Base-by-base conservation (phyloP, 2,888 invertebrate species). In the Drosophila trichaetosa region DNA sequence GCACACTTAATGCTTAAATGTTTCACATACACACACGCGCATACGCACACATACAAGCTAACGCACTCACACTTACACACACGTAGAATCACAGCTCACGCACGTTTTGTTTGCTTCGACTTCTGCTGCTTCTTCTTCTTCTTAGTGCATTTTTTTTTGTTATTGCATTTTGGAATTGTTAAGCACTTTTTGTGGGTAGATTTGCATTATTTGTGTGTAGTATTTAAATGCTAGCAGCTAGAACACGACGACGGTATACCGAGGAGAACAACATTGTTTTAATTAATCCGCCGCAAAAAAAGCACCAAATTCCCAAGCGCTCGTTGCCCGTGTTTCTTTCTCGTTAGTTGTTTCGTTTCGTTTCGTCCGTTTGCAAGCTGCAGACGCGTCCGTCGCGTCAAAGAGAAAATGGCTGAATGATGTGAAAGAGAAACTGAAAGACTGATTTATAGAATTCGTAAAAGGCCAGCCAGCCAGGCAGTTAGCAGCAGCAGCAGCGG, bases 361-460 rank as follows among this genome's bases (percentile, higher is more conserved):
- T 69, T 78, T 77, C 89, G 82, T 70, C 73, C 82, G 79, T 65
- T 73, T 79, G 83, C 90, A 83, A 73, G 73, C 77, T 73, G 82
- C 76, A 82, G 73, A 77, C 83, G 85, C 92, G 92, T 91, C 92
- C 92, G 92, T 90, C 91, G 91, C 89, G 91, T 90, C 89, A 89
- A 83, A 93, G 92, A 91, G 91, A 92, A 93, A 93, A 91, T 91
- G 90, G 89, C 78, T 80, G 78, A 78, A 78, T 78, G 78, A 78
- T 78, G 76, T 80, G 80, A 80, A 78, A 78, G 78, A 78, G 78
- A 78, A 78, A 78, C 80, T 76, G 78, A 54, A 78, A 78, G 78
- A 78, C 78, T 80, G 78, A 80, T 79, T 79, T 79, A 81, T 79
- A 79, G 79, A 81, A 81, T 81, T 81, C 66, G 66, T 69, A 65